Evolutionary conservation across 2,797 vertebrate species (phyloP).

Genomic region (Sebastes taczanowskii): DNA sequence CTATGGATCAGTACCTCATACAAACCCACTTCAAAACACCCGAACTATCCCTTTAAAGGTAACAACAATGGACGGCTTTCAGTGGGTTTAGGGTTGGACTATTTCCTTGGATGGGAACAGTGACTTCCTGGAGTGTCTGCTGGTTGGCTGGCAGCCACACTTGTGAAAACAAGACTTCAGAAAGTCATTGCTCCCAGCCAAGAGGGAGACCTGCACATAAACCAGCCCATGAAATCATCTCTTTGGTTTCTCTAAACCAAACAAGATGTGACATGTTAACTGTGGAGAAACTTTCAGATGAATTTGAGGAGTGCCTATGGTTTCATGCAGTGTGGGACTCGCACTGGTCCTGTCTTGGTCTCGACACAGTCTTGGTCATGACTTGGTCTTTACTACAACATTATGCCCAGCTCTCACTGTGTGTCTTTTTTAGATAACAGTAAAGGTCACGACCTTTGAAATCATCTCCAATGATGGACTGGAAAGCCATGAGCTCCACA

Average conservation of each 20-base stretch:
- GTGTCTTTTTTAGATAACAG: background rate
- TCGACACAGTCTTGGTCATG: too few species aligned
- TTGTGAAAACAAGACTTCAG: background rate
- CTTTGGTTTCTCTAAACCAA: background rate
- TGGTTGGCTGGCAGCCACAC: background rate
- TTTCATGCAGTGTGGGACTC: too few species aligned
- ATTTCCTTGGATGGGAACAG: background rate
- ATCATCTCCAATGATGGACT: conserved; percentile 83
- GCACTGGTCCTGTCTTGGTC: too few species aligned
- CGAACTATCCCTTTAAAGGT: background rate
- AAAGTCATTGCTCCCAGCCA: background rate
- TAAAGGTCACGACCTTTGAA: conserved; percentile 77
- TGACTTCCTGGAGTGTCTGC: background rate
- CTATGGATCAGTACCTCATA: too few species aligned
- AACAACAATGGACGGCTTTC: background rate
- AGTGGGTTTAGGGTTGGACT: background rate
- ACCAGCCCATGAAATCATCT: background rate
- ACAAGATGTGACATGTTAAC: background rate
- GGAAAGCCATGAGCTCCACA: conserved; percentile 85
- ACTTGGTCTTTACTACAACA: too few species aligned
- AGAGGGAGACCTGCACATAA: background rate
- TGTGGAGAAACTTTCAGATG: too few species aligned
- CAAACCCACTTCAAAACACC: too few species aligned
- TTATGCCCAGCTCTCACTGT: background rate
- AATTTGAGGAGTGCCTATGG: too few species aligned